A percentile compares a stretch with the other conserved stretches of the same genome.
phyloP scores from a whole-genome alignment of 1,140 invertebrate species.

The Euwallacea similis region DNA sequence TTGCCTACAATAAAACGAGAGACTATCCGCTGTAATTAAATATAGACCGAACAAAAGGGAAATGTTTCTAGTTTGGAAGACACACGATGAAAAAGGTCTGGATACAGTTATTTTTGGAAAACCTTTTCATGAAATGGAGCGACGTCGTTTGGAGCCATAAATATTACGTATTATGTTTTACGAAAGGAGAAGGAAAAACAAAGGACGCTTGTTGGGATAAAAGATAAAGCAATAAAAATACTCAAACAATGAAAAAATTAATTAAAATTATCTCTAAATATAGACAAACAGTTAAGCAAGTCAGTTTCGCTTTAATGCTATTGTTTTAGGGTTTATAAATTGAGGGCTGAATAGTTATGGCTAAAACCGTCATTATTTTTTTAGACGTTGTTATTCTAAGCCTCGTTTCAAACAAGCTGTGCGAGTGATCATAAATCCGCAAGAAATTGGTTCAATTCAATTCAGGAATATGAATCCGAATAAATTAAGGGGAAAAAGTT shows the following conservation, averaged over 20 bases:
- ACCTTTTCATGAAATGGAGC: neutral
- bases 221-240: no score
- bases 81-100: neutral
- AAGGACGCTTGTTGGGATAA: neutral
- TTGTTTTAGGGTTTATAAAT: no score
- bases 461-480: constrained; percentile 3
- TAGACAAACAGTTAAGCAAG: neutral
- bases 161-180: neutral
- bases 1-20: neutral
- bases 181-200: neutral
- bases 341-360: no score
- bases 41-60: constrained; percentile 11
- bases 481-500: constrained; percentile 2
- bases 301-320: neutral
- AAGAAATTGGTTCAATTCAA: constrained; percentile 4
- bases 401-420: no score
- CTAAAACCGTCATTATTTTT: no score
- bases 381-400: no score
- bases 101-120: constrained; percentile 1
- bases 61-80: constrained; percentile 4
- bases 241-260: no score
- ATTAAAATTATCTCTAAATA: neutral
- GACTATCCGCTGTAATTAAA: constrained; percentile 4
- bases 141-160: neutral
- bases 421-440: neutral